Base-by-base conservation (phyloP, 2,888 invertebrate genomes). In the Scelioninae gen. 1 region DNA sequence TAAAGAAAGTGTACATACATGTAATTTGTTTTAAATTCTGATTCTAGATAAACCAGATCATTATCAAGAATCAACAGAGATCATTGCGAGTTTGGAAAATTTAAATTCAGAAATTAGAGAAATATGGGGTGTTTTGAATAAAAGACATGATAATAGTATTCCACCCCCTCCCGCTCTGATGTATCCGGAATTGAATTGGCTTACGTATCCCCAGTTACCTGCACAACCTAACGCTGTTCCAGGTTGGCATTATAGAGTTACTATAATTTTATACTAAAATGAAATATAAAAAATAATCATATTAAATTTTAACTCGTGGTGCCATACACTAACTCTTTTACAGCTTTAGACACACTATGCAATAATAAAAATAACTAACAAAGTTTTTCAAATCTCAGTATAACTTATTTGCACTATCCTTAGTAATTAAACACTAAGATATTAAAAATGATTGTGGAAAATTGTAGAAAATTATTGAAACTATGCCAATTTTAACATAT, bases 101-200 rank as follows among this genome's bases (percentile, higher is more conserved):
- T 93, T 95, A 15, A 95, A 95, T 91, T 94, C 94, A 0, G 95
- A 95, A 91, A 95, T 95, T 83, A 93, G 94, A 56, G 95, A 95
- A 89, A 95, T 95, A 82, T 94, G 95, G 93, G 95, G 95, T 82
- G 95, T 95, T 76, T 91, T 95, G 49, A 93, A 94, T 84, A 94
- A 95, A 86, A 94, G 94, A 81, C 94, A 94, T 81, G 93, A 93
- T 84, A 93, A 93, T 86, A 93, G 91, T 84, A 92, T 94, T 58
- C 92, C 93, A 86, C 93, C 94, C 51, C 91, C 93, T 34, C 91
- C 93, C 40, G 93, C 94, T 78, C 89, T 94, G 84, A 92, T 94
- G 86, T 94, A 94, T 85, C 93, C 94, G 47, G 94, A 94, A 86
- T 90, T 94, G 74, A 93, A 94, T 68, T 94, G 94, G 94, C 93